Base-by-base conservation (phyloP, 2,797 vertebrate genomes). In the Tauraco hartlaubi region DNA sequence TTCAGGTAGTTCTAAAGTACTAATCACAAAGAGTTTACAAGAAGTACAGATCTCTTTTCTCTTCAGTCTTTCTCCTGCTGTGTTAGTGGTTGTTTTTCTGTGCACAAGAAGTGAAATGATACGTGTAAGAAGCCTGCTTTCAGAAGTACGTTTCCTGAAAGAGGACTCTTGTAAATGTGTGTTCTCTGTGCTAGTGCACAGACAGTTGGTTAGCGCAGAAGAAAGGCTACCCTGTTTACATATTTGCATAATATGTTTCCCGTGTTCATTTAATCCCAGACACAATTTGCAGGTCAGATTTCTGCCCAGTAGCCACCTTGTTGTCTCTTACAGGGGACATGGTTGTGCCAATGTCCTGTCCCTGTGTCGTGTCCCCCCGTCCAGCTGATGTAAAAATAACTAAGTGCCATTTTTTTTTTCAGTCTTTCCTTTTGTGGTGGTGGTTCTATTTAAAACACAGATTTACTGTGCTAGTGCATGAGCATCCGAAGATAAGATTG, bases 171-270 rank as follows among this genome's bases (percentile, higher is more conserved):
- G 62, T 26, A 62, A 72, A 81, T 58, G 44, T 61, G 11, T 78
- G 88, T 94, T 64, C 69, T 84, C 35, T 52, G 17, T 79, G 71
- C 75, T 79, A 28, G 31, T 72, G 68, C 51, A 31, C 58, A 72
- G 72, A 20, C 52, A 76, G 51, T 54, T 44, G 56, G 68, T 74
- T 88, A 83, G 37, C 44, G 23, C 3, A 3, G 54, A 56, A 78
- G 93, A 92, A 93, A 81, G 74, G 33, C 62, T 82, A 29, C 48
- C 71, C 56, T 95, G 78, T 87, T 82, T 31, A 52, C 71, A 12
- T 66, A 29, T 85, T 94, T 92, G 77, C 59, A 68, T 81, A 91
- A 28, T 68, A 74, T n/a, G 25, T 84, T 81, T 92, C 88, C 85
- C 9, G 1, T 78, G 66, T 69, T 92, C 29, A 37, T 92, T 83